These are phyloP conservation scores for Cranoglanis bouderius DNA, from an alignment of 2,113 vertebrate species.

Conservation along the genomic window DNA sequence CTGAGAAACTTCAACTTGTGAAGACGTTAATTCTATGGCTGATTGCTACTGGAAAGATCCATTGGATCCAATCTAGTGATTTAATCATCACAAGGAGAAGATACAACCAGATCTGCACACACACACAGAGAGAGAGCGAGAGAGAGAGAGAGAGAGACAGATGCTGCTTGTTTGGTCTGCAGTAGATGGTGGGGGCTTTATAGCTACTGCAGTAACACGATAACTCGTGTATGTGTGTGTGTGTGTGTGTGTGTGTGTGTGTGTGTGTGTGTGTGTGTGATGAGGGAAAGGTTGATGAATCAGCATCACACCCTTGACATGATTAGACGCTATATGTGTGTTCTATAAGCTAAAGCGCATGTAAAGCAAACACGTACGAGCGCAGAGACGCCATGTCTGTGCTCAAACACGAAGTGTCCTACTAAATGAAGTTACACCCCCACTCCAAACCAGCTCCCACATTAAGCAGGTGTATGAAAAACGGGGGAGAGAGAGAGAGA, in stretches of 20 bases:
- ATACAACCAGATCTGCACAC: not conserved
- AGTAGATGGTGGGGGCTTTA: not conserved
- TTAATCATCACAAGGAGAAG: slow-evolving; percentile 24
- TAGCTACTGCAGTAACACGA: slow-evolving; percentile 16
- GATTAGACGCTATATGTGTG: not conserved
- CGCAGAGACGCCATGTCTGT: not conserved
- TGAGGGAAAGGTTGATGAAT: slow-evolving; percentile 10
- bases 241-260: slow-evolving; percentile 10
- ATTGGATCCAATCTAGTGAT: not conserved
- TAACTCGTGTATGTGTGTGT: not conserved
- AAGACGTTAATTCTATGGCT: slow-evolving; percentile 6
- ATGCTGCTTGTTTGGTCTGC: slow-evolving; percentile 10
- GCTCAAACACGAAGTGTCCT: slow-evolving; percentile 15
- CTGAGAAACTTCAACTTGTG: slow-evolving; percentile 9
- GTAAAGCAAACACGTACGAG: slow-evolving; percentile 13
- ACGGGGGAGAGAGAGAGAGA: slow-evolving; percentile 32
- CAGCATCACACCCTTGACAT: not conserved
- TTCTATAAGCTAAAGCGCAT: not conserved
- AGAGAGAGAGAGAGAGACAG: not conserved
- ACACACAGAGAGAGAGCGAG: not conserved
- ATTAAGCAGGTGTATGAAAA: slow-evolving; percentile 47
- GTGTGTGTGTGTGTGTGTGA: slow-evolving; percentile 1
- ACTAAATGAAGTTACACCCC: slow-evolving; percentile 33
- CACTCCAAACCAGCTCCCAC: not conserved
- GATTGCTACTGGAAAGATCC: slow-evolving; percentile 14